Percentiles rank a stretch among this genome's conserved stretches.
Evolutionary conservation across 1,140 invertebrate genomes (phyloP).

Genomic region (Lepidurus apus): DNA sequence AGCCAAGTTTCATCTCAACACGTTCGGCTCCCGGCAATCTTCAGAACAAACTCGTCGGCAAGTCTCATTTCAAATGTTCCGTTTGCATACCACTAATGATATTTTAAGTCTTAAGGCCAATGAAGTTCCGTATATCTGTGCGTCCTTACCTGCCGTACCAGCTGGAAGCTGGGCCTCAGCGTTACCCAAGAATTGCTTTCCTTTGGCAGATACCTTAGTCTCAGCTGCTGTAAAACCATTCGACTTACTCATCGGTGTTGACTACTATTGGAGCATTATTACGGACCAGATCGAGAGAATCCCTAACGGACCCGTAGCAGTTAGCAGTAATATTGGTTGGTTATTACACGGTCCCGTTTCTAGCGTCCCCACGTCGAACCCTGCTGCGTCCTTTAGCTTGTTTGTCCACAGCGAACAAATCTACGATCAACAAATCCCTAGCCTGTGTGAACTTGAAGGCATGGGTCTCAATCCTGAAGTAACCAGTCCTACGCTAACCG

Average conservation of each 20-base stretch:
- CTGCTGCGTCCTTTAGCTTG: neutral
- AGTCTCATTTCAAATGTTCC: neutral
- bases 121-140: neutral
- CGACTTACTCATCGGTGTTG: conserved; percentile 8
- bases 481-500: neutral
- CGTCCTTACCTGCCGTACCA: neutral
- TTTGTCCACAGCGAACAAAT: neutral
- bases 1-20: neutral
- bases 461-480: neutral
- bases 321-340: neutral
- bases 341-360: neutral
- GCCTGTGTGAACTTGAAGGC: neutral
- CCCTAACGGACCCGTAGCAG: neutral
- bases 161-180: neutral
- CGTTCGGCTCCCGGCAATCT: neutral
- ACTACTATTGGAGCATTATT: neutral
- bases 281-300: neutral
- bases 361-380: neutral
- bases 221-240: neutral
- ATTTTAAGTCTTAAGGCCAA: neutral
- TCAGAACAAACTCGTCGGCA: neutral
- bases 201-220: neutral
- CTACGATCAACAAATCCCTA: neutral
- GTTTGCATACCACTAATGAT: neutral
- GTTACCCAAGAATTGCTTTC: neutral